Evolutionary conservation across 2,113 vertebrate genomes (phyloP), one percentile per base, ranked within the genome.

Genomic region (Probosciger aterrimus): DNA sequence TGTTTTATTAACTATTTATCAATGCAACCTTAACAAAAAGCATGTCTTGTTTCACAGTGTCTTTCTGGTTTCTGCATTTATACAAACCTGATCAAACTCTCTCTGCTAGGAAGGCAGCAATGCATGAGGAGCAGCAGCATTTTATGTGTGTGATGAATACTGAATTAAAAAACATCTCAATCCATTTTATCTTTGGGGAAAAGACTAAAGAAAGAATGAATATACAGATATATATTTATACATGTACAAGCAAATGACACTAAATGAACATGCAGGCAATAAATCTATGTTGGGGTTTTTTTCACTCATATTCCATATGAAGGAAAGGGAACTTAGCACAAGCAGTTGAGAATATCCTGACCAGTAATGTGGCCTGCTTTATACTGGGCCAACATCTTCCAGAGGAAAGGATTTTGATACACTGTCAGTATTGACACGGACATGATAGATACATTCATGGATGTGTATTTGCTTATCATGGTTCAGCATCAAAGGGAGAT

Each of bases 1-100:
- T 81, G 83, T 91, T 94, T 94, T 93, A 94, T 96, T 84, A 97
- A 94, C 80, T 91, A 94, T 96, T 96, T 91, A 96, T 95, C 88
- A 95, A 68, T 39, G 80, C 62, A 85, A 70, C 81, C 83, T 91
- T 85, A 59, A 82, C 80, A 92, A 94, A 94, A 94, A 77, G 23
- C 4, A 0, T n/a, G 28, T 76, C 81, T 82, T 87, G 49, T 67
- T 94, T 93, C 93, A 86, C 81, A 92, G 77, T 27, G 69, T 85
- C 65, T 77, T 89, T 88, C 73, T 89, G 23, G 18, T 68, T 89
- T 79, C 70, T 85, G 81, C 86, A 89, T 79, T 94, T 84, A 82
- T 46, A 78, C 14, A 91, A 93, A 69, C 23, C n/a, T 35, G 74
- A 90, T 87, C 74, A 92, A 94, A 79, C 81, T 57, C 57, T 39